A percentile compares a stretch with the other conserved stretches of the same genome.
phyloP scores from a whole-genome alignment of 2,888 invertebrate genomes.

The Boloria euphrosyne region DNA sequence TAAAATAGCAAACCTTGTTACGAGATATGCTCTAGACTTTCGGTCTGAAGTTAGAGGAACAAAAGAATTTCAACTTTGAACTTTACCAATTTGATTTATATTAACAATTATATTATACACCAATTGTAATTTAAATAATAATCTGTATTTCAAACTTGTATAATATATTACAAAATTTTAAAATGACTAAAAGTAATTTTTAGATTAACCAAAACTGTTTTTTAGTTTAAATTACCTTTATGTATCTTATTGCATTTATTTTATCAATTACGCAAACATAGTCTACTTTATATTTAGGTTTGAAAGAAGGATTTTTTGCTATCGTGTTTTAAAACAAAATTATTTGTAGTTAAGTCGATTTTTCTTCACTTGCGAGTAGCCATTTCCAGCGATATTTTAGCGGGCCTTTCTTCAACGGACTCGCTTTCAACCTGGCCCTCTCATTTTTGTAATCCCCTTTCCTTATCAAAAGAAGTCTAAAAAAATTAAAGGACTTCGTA shows the following conservation, averaged over 20 bases:
- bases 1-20: constrained; percentile 25
- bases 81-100: constrained; percentile 8
- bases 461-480: constrained; percentile 61
- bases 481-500: constrained; percentile 61
- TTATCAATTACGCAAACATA: not conserved
- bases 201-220: no score
- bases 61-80: constrained; percentile 12
- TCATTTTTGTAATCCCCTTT: constrained; percentile 62
- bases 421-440: constrained; percentile 60
- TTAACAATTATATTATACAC: constrained; percentile 7
- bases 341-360: constrained; percentile 27
- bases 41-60: constrained; percentile 23
- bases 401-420: constrained; percentile 43
- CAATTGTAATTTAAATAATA: not conserved
- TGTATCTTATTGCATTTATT: not conserved
- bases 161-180: no score
- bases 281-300: not conserved
- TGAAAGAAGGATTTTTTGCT: not conserved
- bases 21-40: constrained; percentile 22
- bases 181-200: no score
- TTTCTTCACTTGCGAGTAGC: constrained; percentile 32
- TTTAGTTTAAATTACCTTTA: no score
- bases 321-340: constrained; percentile 8
- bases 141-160: no score
- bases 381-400: constrained; percentile 39